These are phyloP conservation scores for Enteromius radiatus DNA, from an alignment of 2,797 vertebrate genomes.

Conservation along the genomic window DNA sequence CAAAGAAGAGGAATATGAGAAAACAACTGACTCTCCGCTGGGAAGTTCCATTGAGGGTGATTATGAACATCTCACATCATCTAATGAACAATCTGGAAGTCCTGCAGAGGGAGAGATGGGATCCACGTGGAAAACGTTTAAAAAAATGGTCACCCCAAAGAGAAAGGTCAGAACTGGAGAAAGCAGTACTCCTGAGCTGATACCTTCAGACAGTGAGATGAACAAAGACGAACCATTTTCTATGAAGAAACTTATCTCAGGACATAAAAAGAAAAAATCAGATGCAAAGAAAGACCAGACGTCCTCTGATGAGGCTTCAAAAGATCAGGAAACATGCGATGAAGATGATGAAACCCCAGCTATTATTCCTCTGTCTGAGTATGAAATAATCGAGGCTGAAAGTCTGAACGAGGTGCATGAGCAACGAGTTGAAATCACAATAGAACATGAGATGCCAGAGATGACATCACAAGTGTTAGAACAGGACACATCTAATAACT, in stretches of 20 bases:
- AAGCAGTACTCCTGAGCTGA: conserved; percentile 70
- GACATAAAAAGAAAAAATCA: conserved; percentile 84
- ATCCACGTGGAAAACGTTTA: conserved; percentile 93
- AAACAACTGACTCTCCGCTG: conserved; percentile 62
- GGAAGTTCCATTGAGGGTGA: conserved; percentile 78
- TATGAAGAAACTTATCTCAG: conserved; percentile 88
- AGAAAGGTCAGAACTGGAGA: conserved; percentile 86
- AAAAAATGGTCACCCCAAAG: conserved; percentile 89
- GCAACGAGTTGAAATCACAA: conserved; percentile 56
- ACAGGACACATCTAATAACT: conserved; percentile 35
- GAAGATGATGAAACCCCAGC: conserved; percentile 90
- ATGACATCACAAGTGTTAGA: conserved; percentile 12
- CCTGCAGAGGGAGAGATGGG: conserved; percentile 83
- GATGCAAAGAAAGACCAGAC: conserved; percentile 79
- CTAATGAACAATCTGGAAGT: conserved; percentile 81
- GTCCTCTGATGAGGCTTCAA: conserved; percentile 76
- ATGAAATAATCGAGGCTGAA: conserved; percentile 81
- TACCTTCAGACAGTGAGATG: conserved; percentile 80
- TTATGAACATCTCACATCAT: conserved; percentile 74
- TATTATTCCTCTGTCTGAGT: conserved; percentile 91
- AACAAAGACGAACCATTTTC: conserved; percentile 87
- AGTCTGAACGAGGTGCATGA: conserved; percentile 67
- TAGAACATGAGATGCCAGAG: conserved; percentile 53
- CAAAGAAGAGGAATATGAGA: conserved; percentile 64
- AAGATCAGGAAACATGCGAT: conserved; percentile 73